Base-by-base conservation (phyloP, 2,797 vertebrate genomes). In the Pseudomugil gertrudae region DNA sequence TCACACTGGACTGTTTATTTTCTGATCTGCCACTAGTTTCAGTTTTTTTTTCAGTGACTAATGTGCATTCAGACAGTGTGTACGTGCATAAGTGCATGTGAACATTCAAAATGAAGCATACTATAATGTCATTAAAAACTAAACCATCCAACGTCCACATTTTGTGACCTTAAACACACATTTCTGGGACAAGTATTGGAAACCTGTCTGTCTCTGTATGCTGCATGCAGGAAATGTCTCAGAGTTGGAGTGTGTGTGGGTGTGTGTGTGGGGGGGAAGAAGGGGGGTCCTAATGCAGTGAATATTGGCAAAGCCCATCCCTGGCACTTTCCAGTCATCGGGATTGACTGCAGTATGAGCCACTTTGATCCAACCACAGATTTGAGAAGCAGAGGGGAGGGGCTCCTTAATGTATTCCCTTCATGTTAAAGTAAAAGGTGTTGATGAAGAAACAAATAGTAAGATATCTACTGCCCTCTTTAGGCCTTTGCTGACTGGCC, bases 291-390 rank as follows among this genome's bases (percentile, higher is more conserved):
- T 74, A 81, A 78, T 70, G 62, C 57, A 75, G 70, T 50, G 63
- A 73, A 58, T 75, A 75, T 60, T 84, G 81, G 84, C 78, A 66
- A 54, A 57, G 78, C 71, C 75, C 38, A 47, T 47, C 9, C 59
- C 57, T 63, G 61, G 63, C 51, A 57, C 74, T 79, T 69, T 80
- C 43, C 65, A 60, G 74, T 76, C 75, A 63, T 55, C 72, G 63
- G 51, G 54, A 80, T 47, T 72, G 73, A 87, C 78, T 83, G 78
- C 86, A 79, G 81, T 66, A 66, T 72, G 72, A 87, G 69, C 55
- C 69, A 73, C 73, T 76, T 63, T 59, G 69, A 76, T 63, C 60
- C 65, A 68, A 57, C 21, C 17, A 36, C 19, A 33, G 58, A 51
- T 38, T 57, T 29, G 17, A 52, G 30, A 57, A 53, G 74, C 48